Evolutionary conservation across 2,888 invertebrate genomes (phyloP), one percentile per base, ranked within the genome.

Genomic region (Rutpela maculata): DNA sequence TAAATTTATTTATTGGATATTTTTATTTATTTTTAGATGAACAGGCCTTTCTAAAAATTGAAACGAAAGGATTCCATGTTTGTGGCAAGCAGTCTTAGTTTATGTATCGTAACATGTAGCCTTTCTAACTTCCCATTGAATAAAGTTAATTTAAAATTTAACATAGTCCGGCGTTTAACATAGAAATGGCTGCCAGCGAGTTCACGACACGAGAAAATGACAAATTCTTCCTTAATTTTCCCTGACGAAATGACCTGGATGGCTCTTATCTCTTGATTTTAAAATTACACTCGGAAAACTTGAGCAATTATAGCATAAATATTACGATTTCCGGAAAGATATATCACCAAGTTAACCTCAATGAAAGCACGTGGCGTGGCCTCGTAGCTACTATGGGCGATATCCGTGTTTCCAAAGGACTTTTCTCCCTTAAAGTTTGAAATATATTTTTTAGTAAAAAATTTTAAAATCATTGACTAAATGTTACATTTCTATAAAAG

Each of bases 181-280:
- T 70, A 70, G 60, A 43, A 70, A 70, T 57, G 38, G 57, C 43
- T 11, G 38, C 11, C 6, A 26, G 5, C 31, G 59, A 35, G 19
- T 60, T 19, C 70, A 43, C 17, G 19, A n/a, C 11, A 60, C 60
- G 60, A 15, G 70, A 60, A 57, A 70, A 70, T 70, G 70, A 70
- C 70, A 43, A 43, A 70, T 70, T 70, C 70, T 35, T 69, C 69
- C 69, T 57, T 69, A 69, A 68, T 68, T 69, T 59, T 69, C 60
- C n/a, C 43, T 70, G 70, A 70, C 60, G 70, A 17, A 70, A 70
- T 43, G 38, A 60, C 60, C 15, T n/a, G 43, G 17, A 70, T 35
- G 43, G 18, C 22, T 22, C 60, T 60, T 43, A 35, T 59, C 60
- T 59, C 60, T 17, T n/a, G 35, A 35, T 38, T 38, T n/a, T 60